A percentile compares a stretch with the other conserved stretches of the same genome.
Evolutionary conservation across 2,113 vertebrate species (phyloP).

Genomic region (Archilochus colubris): DNA sequence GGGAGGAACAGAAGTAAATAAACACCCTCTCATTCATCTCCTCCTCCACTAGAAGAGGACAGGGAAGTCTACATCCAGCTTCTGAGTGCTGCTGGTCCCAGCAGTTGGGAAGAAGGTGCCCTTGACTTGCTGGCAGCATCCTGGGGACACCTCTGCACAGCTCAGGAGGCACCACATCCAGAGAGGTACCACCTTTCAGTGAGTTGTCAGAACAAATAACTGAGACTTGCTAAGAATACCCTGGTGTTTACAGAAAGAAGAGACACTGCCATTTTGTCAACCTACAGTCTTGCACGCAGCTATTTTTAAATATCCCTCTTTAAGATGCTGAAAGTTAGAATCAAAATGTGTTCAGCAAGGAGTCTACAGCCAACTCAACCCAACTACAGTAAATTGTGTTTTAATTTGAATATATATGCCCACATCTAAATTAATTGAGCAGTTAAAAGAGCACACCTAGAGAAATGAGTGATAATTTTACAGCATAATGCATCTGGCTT

Average conservation of each 20-base stretch:
- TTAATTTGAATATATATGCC: conserved; percentile 41
- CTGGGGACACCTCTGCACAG: background rate
- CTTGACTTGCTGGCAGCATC: background rate
- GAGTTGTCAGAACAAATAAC: background rate
- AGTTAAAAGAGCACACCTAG: conserved; percentile 56
- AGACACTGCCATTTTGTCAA: background rate
- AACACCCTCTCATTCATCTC: background rate
- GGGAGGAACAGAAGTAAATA: background rate
- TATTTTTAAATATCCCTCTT: background rate
- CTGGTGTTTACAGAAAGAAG: background rate
- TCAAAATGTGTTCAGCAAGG: background rate
- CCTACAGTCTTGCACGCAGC: background rate
- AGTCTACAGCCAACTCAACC: background rate
- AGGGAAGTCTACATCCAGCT: background rate
- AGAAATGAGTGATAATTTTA: conserved; percentile 63
- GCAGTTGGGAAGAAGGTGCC: background rate
- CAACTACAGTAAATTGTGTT: background rate
- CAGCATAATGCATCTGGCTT: conserved; percentile 54
- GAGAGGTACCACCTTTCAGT: background rate
- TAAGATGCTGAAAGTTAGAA: background rate
- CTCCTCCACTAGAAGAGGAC: background rate
- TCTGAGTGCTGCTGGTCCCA: background rate
- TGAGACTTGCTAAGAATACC: accelerated
- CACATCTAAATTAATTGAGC: conserved; percentile 65
- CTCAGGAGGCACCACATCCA: background rate